phyloP scores from a whole-genome alignment of 2,113 vertebrate species.

The mouse (Mus musculus) region DNA sequence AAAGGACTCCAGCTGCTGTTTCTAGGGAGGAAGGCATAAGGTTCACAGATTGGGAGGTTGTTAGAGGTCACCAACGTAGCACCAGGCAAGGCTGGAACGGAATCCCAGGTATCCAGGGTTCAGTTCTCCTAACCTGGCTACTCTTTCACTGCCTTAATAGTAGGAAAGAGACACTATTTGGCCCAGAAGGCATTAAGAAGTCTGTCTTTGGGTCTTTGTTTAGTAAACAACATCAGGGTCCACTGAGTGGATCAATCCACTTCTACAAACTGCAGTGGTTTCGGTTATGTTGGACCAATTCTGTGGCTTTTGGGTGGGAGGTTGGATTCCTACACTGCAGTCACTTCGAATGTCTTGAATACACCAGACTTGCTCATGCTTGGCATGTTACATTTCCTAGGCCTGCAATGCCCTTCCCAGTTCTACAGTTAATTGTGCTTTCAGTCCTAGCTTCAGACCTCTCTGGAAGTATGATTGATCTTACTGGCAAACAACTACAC shows the following conservation, averaged over 20 bases:
- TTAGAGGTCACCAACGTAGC: not conserved
- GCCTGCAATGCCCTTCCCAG: not conserved
- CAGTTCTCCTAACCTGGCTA: not conserved
- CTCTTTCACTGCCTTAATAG: not conserved
- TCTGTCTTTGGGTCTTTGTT: conserved; percentile 29
- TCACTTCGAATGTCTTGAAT: not conserved
- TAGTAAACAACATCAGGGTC: not conserved
- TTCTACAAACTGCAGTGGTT: not conserved
- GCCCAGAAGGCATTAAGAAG: conserved; percentile 33
- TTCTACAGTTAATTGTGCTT: not conserved
- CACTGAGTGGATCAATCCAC: not conserved
- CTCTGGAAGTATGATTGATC: not conserved
- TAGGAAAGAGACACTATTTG: not conserved
- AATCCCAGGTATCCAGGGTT: not conserved
- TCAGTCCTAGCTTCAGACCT: not conserved
- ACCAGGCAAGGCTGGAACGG: not conserved
- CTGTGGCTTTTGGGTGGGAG: not conserved
- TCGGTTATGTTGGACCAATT: not conserved
- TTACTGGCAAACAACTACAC: not conserved
- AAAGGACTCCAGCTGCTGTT: not conserved
- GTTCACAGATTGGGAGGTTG: not conserved
- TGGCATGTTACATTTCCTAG: not conserved
- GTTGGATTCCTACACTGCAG: too few species aligned
- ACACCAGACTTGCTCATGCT: not conserved
- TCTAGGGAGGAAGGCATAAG: not conserved